A percentile compares a stretch with the other conserved stretches of the same genome.
phyloP scores from a whole-genome alignment of 2,113 vertebrate genomes.

The Sigmodon hispidus region DNA sequence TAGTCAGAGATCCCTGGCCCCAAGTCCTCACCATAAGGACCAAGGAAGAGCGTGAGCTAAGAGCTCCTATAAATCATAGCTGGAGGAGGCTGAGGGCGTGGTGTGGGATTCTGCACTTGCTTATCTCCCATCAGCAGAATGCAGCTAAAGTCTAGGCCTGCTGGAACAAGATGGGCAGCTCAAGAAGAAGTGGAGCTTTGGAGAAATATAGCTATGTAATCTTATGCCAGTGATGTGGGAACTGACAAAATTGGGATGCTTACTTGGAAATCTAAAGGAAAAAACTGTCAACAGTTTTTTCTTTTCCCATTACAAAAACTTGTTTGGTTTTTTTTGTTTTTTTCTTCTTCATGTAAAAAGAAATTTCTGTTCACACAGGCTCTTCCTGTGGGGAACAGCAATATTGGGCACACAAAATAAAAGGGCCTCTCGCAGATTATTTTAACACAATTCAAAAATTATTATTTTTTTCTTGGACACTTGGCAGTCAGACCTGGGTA shows the following conservation, averaged over 20 bases:
- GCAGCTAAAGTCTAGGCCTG: constrained; percentile 61
- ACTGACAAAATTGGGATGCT: constrained; percentile 69
- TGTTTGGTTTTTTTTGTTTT: constrained; percentile 50
- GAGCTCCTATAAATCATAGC: constrained; percentile 37
- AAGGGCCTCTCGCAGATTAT: constrained; percentile 40
- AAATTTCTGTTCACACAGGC: constrained; percentile 58
- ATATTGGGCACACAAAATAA: constrained; percentile 58
- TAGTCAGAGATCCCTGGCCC: constrained; percentile 13
- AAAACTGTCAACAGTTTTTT: constrained; percentile 63
- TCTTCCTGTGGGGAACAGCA: constrained; percentile 50
- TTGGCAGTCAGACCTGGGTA: constrained; percentile 39
- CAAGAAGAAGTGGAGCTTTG: constrained; percentile 58
- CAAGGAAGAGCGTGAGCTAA: constrained; percentile 18
- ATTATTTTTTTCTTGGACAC: not conserved
- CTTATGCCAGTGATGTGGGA: constrained; percentile 48
- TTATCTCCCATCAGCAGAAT: constrained; percentile 55
- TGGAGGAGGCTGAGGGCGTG: constrained; percentile 28
- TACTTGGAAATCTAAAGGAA: constrained; percentile 70
- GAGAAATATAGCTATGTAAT: constrained; percentile 66
- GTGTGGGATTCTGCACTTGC: constrained; percentile 49
- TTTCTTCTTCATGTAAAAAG: constrained; percentile 50
- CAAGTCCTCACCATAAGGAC: not conserved
- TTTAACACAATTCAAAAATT: constrained; percentile 49
- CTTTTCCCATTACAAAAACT: constrained; percentile 52
- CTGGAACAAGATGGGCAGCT: constrained; percentile 61